Conservation (phyloP, 2,113 vertebrate genomes). For the Cygnus atratus region DNA sequence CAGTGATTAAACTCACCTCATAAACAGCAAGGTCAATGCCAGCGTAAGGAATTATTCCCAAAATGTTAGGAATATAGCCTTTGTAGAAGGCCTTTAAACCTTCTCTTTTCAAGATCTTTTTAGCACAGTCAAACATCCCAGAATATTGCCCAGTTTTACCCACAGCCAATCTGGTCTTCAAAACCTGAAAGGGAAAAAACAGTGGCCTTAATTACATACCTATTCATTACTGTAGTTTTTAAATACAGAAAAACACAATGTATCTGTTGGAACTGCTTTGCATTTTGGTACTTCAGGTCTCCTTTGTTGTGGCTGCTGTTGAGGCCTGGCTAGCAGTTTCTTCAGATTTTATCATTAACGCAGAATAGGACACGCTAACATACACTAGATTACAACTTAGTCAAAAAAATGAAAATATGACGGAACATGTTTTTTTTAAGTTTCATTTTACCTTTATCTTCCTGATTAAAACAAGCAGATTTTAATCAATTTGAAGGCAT, state of each 20-base stretch:
- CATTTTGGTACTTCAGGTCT: not conserved
- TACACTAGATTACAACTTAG: not conserved
- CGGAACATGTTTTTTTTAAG: not conserved
- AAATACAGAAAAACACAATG: not conserved
- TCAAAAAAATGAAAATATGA: not conserved
- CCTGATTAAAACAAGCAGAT: not conserved
- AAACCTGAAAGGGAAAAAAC: constrained; percentile 76
- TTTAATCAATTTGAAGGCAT: not conserved
- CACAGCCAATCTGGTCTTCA: constrained; percentile 93
- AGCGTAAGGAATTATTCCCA: constrained; percentile 95
- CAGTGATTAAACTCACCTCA: constrained; percentile 81
- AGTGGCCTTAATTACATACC: not conserved
- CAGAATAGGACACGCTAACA: not conserved
- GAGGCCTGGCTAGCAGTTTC: not conserved
- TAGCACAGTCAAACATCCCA: constrained; percentile 91
- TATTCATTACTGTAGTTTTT: not conserved
- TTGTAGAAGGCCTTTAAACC: constrained; percentile 91
- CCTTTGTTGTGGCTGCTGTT: not conserved
- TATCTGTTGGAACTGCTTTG: not conserved
- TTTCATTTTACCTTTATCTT: not conserved
- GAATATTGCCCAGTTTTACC: constrained; percentile 92
- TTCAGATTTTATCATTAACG: not conserved
- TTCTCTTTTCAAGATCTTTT: constrained; percentile 88
- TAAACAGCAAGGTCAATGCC: constrained; percentile 95
- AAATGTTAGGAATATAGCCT: constrained; percentile 91